phyloP scores from a whole-genome alignment of 2,888 invertebrate species.

The Agriotes lineatus region DNA sequence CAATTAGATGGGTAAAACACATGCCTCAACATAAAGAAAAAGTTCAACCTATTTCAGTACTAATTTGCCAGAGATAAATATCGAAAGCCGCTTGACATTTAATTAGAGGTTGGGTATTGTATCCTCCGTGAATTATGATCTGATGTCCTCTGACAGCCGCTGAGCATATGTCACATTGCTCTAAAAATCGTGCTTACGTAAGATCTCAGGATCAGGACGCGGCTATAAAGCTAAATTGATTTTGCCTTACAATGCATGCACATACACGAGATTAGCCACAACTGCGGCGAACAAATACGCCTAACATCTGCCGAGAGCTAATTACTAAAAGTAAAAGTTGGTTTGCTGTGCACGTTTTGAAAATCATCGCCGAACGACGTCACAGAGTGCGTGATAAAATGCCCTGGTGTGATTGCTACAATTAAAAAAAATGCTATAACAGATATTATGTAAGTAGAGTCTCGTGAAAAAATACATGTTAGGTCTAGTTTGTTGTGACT shows the following conservation, averaged over 20 bases:
- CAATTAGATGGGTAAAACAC: no score
- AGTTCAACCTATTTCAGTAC: no score
- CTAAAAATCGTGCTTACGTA: constrained; percentile 11
- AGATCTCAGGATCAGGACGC: not conserved
- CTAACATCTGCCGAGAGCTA: constrained; percentile 14
- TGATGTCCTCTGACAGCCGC: not conserved
- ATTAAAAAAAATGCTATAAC: no score
- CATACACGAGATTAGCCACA: not conserved
- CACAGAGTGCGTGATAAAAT: no score
- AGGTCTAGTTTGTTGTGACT: no score
- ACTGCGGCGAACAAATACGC: not conserved
- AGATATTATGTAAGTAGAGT: no score
- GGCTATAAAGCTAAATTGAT: constrained; percentile 20
- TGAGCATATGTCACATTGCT: constrained; percentile 21
- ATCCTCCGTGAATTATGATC: not conserved
- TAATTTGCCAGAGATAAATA: not conserved
- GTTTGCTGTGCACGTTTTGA: no score
- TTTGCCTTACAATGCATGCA: constrained; percentile 2
- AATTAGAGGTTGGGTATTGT: constrained; percentile 1
- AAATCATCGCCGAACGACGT: no score
- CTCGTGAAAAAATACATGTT: no score
- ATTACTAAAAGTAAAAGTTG: constrained; percentile 17
- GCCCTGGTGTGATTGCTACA: no score
- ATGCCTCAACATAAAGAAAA: no score
- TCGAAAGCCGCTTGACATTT: constrained; percentile 7